Base-by-base conservation (phyloP, 92 coral and sea anemone genomes). In the Meandrina meandrites region DNA sequence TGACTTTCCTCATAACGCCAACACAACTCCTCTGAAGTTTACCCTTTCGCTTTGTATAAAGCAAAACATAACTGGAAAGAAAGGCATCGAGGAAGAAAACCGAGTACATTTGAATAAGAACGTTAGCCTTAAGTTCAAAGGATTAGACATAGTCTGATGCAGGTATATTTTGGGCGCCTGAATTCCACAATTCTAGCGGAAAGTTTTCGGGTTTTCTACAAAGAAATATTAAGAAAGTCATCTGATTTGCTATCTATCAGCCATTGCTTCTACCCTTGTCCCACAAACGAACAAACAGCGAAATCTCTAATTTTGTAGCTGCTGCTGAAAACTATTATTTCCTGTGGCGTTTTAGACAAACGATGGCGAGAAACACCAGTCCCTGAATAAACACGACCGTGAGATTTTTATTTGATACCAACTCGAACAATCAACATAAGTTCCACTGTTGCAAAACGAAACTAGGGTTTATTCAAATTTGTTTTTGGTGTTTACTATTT, bases 271-370 rank as follows among this genome's bases (percentile, higher is more conserved):
- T 10, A 66, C 6, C 15, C 69, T 27, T 27, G 16, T 1, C 19
- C 60, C 3, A 48, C 12, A 48, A 7, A 4, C 9, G 15, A 78
- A 30, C 81, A 51, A 0, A 24, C 68, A 9, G 27, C 68, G 7
- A 24, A 60, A 60, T 58, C 68, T 22, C 68, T 60, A 22, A 60
- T 60, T 60, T 60, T 7, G 68, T 1, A 60, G 10, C 30, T 8
- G 6, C 11, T 60, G 9, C 30, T 27, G n/a, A 22, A 60, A 56
- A 60, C 68, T 77, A 16, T 78, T 50, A 54, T 27, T 78, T 78
- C 81, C 66, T 67, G 64, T 78, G 64, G 81, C 28, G 81, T n/a
- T 50, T 28, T 78, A 50, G 66, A 78, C 66, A 78, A 67, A 30
- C 54, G 64, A 51, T 58, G 62, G 14, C 82, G 64, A 56, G 42